phyloP scores from a whole-genome alignment of 1,140 invertebrate genomes.

The Ceratina japonica region DNA sequence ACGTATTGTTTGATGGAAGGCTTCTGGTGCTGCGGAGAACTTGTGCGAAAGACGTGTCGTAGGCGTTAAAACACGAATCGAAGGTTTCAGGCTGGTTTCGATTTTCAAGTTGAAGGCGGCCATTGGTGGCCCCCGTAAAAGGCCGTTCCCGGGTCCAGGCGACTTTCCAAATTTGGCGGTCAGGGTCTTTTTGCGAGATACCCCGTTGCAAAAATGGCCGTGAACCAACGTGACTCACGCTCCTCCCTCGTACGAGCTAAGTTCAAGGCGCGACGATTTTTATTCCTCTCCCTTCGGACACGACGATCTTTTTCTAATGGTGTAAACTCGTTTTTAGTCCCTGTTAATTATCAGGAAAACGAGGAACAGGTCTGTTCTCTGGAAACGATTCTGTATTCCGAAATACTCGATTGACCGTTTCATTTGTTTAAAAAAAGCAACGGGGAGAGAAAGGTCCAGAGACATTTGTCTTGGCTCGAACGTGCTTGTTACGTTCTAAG shows the following conservation, averaged over 20 bases:
- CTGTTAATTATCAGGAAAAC: too few relatives aligned
- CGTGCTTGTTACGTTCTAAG: too few relatives aligned
- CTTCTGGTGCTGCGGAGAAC: not conserved
- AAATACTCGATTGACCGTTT: too few relatives aligned
- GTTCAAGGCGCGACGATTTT: constrained; percentile 52
- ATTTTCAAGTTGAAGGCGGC: constrained; percentile 70
- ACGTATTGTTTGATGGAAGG: not conserved
- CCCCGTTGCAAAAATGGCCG: constrained; percentile 62
- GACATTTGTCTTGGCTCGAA: too few relatives aligned
- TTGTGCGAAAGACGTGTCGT: not conserved
- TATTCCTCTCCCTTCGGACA: not conserved
- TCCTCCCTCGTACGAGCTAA: constrained; percentile 50
- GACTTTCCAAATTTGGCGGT: constrained; percentile 70
- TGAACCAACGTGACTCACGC: constrained; percentile 34
- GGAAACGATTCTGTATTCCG: too few relatives aligned
- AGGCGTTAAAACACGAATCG: constrained; percentile 54
- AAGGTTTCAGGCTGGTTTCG: constrained; percentile 12
- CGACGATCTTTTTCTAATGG: not conserved
- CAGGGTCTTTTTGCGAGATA: constrained; percentile 45
- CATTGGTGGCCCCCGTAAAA: constrained; percentile 59
- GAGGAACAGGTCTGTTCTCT: too few relatives aligned
- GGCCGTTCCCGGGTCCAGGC: constrained; percentile 47
- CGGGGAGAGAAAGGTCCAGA: too few relatives aligned
- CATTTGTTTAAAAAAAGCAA: too few relatives aligned
- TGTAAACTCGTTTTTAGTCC: too few relatives aligned